Conservation (phyloP, 2,888 invertebrate species). For the Lamproptera curius region DNA sequence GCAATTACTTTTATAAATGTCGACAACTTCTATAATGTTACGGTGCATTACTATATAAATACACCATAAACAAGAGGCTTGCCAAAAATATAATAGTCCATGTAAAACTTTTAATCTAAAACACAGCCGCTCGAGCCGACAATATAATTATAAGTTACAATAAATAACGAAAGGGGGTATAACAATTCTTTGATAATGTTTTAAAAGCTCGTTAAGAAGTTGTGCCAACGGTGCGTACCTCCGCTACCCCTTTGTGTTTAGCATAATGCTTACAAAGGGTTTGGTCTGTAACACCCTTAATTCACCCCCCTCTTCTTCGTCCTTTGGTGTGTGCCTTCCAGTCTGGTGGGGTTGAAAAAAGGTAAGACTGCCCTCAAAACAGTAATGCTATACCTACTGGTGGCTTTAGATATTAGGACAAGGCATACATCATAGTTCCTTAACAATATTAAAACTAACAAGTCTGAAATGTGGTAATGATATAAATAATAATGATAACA, state of each 20-base stretch:
- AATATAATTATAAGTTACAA: constrained; percentile 9
- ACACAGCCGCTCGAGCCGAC: too few species aligned
- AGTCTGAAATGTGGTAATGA: too few species aligned
- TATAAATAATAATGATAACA: too few species aligned
- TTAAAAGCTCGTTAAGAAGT: constrained; percentile 17
- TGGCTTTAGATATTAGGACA: background rate
- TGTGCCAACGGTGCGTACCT: background rate
- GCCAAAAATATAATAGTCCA: too few species aligned
- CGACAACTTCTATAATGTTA: too few species aligned
- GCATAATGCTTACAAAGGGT: constrained; percentile 18
- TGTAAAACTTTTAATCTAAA: too few species aligned
- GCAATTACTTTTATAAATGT: too few species aligned
- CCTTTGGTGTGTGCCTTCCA: background rate
- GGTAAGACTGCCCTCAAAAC: background rate
- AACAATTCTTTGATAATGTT: constrained; percentile 19
- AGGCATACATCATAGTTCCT: too few species aligned
- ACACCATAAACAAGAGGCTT: too few species aligned
- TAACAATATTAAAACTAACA: too few species aligned
- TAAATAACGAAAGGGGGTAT: constrained; percentile 12
- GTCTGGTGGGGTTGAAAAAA: background rate
- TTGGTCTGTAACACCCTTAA: constrained; percentile 4
- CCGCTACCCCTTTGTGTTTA: constrained; percentile 12
- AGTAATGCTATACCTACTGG: background rate
- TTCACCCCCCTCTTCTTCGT: background rate
- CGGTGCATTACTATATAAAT: too few species aligned